Conservation (phyloP, 2,797 vertebrate genomes). For the Channa striata region DNA sequence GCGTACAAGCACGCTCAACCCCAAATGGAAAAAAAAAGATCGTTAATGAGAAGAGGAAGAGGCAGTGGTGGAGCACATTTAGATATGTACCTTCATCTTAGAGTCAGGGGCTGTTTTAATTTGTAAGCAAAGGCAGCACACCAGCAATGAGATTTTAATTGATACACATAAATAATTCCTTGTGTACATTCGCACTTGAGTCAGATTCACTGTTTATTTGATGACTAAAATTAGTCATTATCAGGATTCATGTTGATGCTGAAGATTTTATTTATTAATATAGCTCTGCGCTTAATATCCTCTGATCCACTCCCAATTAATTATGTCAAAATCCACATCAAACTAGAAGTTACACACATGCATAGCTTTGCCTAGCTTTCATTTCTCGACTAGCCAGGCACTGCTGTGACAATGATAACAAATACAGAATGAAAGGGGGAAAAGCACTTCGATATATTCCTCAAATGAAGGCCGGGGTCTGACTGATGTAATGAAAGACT, state of each 20-base stretch:
- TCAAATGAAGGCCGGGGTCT: conserved; percentile 62
- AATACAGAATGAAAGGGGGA: conserved; percentile 67
- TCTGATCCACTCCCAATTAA: conserved; percentile 85
- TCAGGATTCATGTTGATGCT: conserved; percentile 81
- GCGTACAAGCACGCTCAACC: not conserved
- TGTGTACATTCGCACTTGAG: conserved; percentile 90
- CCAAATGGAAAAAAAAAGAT: conserved; percentile 60
- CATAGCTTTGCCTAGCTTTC: conserved; percentile 69
- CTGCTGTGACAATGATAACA: conserved; percentile 71
- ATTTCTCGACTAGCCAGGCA: conserved; percentile 55
- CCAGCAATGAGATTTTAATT: conserved; percentile 93
- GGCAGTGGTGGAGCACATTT: conserved; percentile 74
- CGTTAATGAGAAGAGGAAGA: conserved; percentile 80
- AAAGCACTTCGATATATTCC: conserved; percentile 68
- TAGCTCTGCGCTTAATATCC: conserved; percentile 77
- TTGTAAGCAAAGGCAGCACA: conserved; percentile 87
- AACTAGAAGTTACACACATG: conserved; percentile 70
- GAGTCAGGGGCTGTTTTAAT: conserved; percentile 83
- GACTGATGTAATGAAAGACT: conserved; percentile 26
- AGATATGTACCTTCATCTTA: conserved; percentile 85
- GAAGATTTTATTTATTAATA: conserved; percentile 88
- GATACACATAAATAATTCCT: conserved; percentile 96
- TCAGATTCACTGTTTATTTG: conserved; percentile 89
- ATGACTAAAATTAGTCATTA: conserved; percentile 86
- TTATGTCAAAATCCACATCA: conserved; percentile 85